A percentile compares a stretch with the other conserved stretches of the same genome.
Evolutionary conservation across 2,888 invertebrate genomes (phyloP).

Genomic region (Reticulitermes lucifugus): DNA sequence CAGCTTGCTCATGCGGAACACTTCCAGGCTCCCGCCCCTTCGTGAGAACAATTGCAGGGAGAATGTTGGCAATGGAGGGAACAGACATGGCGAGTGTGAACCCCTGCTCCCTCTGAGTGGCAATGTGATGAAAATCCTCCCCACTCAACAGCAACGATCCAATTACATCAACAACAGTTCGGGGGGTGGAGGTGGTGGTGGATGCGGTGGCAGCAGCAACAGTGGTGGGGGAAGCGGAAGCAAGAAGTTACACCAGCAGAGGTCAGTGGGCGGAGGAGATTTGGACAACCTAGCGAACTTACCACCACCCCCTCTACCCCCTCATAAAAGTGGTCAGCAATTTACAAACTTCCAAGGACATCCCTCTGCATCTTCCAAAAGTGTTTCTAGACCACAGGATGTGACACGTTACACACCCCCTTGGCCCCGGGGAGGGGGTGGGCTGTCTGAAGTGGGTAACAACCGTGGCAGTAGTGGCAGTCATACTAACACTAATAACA

Average conservation of each 20-base stretch:
- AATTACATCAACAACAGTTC: constrained; percentile 23
- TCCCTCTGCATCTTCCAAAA: constrained; percentile 46
- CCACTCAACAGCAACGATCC: constrained; percentile 35
- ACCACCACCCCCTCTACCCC: constrained; percentile 73
- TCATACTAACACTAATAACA: constrained; percentile 50
- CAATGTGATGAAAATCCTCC: constrained; percentile 41
- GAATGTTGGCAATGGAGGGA: constrained; percentile 63
- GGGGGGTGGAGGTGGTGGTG: not conserved
- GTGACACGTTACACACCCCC: constrained; percentile 68
- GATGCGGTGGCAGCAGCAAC: not conserved
- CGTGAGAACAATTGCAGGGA: constrained; percentile 65
- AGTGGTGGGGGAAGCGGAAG: constrained; percentile 1
- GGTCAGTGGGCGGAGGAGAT: constrained; percentile 36
- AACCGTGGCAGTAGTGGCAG: constrained; percentile 5
- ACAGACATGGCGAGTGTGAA: constrained; percentile 69
- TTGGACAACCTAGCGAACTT: constrained; percentile 55
- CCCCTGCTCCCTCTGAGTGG: constrained; percentile 65
- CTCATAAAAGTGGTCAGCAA: constrained; percentile 61
- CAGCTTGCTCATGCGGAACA: constrained; percentile 57
- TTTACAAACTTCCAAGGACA: constrained; percentile 54
- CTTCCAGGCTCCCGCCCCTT: constrained; percentile 69
- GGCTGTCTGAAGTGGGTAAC: constrained; percentile 43
- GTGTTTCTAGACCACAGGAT: constrained; percentile 36
- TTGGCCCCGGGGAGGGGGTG: constrained; percentile 72
- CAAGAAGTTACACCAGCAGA: constrained; percentile 37